Evolutionary conservation across 2,888 invertebrate genomes (phyloP).

Genomic region (Sericinus montela): DNA sequence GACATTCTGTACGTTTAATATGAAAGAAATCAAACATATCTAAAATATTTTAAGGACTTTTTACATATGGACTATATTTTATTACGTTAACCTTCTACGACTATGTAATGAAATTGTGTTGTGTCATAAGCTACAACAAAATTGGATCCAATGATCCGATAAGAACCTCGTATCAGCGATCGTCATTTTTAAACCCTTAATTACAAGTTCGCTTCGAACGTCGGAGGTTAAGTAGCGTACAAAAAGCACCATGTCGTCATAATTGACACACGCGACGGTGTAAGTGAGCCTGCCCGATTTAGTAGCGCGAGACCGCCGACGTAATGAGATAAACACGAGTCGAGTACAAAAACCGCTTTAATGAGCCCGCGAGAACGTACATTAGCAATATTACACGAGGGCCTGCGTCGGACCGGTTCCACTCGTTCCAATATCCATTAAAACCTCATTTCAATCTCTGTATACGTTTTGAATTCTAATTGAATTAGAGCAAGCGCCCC

Average conservation of each 20-base stretch:
- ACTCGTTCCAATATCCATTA: conserved; percentile 44
- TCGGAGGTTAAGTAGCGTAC: conserved; percentile 18
- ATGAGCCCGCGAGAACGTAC: conserved; percentile 59
- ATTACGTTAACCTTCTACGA: too few species aligned
- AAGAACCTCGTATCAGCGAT: not conserved
- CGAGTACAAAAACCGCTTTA: conserved; percentile 57
- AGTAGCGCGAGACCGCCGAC: conserved; percentile 39
- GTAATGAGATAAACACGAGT: conserved; percentile 59
- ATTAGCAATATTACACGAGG: conserved; percentile 52
- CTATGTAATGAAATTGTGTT: too few species aligned
- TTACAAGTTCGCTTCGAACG: conserved; percentile 5
- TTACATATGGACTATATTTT: too few species aligned
- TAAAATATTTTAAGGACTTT: too few species aligned
- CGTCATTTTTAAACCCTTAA: not conserved
- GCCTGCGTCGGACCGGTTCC: conserved; percentile 44
- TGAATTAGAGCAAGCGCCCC: conserved; percentile 45
- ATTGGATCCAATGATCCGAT: not conserved
- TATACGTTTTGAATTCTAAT: conserved; percentile 48
- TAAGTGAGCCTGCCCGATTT: conserved; percentile 48
- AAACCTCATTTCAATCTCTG: conserved; percentile 49
- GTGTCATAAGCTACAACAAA: not conserved
- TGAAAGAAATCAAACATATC: too few species aligned
- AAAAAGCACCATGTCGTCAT: conserved; percentile 25
- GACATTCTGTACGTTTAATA: too few species aligned
- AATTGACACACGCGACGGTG: conserved; percentile 42